Conservation (phyloP, 2,113 vertebrate genomes). For the Prionailurus viverrinus region DNA sequence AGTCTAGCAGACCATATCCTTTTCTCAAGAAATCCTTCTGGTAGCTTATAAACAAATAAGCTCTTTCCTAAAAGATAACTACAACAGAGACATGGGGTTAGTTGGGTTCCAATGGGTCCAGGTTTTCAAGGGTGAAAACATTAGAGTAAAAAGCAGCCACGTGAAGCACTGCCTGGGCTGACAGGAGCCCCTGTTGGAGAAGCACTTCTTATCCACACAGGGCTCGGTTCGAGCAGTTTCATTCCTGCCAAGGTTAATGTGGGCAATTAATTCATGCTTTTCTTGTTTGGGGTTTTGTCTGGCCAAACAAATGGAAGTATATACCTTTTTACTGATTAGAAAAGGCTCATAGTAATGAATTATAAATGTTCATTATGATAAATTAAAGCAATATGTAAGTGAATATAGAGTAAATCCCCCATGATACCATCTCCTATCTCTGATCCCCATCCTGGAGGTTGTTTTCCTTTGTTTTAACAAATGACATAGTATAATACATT, state of each 20-base stretch:
- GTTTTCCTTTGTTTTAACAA: conserved; percentile 27
- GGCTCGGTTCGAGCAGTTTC: not conserved
- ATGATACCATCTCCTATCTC: not conserved
- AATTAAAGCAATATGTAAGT: not conserved
- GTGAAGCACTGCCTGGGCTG: not conserved
- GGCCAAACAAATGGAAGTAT: not conserved
- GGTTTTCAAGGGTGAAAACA: conserved; percentile 15
- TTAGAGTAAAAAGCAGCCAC: not conserved
- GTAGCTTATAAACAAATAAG: not conserved
- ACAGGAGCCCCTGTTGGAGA: not conserved
- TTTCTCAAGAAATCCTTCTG: conserved; percentile 44
- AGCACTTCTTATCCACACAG: not conserved
- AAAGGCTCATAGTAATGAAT: not conserved
- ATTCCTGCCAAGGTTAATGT: not conserved
- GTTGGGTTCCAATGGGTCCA: not conserved
- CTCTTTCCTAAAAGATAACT: conserved; percentile 29
- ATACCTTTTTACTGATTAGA: conserved; percentile 2
- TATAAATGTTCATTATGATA: not conserved
- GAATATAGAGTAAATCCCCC: not conserved
- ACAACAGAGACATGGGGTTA: not conserved
- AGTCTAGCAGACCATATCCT: not conserved
- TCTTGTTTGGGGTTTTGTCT: not conserved
- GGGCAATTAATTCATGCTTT: not conserved
- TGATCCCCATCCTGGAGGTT: not conserved
- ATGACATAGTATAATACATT: not conserved